Conservation (phyloP, 2,113 vertebrate genomes). For the Daboia siamensis region DNA sequence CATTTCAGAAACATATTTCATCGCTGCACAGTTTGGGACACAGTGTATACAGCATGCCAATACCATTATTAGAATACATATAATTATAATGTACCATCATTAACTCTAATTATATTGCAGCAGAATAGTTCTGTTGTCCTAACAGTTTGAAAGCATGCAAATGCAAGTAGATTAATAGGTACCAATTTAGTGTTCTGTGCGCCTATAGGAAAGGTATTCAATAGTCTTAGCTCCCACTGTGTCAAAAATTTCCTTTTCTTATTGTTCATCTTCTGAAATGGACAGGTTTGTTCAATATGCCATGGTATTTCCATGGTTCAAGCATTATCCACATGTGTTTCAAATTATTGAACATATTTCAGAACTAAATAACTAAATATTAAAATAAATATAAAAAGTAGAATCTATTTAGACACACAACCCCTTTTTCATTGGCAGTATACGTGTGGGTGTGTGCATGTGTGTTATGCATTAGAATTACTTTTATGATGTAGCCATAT, state of each 20-base stretch:
- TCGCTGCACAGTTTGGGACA: constrained; percentile 6
- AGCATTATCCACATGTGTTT: not conserved
- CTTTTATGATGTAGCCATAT: not conserved
- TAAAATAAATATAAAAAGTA: not conserved
- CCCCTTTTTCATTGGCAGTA: not conserved
- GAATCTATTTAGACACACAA: not conserved
- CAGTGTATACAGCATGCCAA: not conserved
- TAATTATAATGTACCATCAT: constrained; percentile 26
- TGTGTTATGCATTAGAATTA: not conserved
- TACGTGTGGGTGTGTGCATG: not conserved
- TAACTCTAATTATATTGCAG: constrained; percentile 22
- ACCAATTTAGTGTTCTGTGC: not conserved
- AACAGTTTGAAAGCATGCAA: not conserved
- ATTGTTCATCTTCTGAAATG: not conserved
- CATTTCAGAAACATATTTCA: constrained; percentile 19
- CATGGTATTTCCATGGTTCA: not conserved
- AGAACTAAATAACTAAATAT: not conserved
- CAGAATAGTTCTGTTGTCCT: constrained; percentile 20
- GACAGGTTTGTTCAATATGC: not conserved
- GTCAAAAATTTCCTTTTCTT: not conserved
- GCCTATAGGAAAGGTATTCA: not conserved
- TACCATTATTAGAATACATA: constrained; percentile 30
- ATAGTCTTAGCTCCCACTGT: not conserved
- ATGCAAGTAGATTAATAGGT: not conserved
- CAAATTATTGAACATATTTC: not conserved